phyloP scores from a whole-genome alignment of 2,888 invertebrate genomes.

The Thecophora atra region DNA sequence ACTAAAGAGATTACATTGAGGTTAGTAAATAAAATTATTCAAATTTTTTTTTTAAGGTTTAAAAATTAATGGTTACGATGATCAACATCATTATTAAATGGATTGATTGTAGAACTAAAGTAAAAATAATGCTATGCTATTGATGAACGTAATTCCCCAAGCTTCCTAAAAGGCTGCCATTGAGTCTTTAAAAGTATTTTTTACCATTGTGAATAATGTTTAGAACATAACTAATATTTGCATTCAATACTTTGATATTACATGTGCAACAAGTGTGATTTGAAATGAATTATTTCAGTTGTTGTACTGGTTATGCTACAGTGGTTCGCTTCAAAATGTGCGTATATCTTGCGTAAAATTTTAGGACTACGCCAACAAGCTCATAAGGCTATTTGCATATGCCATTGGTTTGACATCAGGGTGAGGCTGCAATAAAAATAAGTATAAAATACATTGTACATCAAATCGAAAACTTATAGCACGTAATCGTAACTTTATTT shows the following conservation, averaged over 20 bases:
- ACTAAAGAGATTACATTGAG: too few species aligned
- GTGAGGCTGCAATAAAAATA: constrained; percentile 80
- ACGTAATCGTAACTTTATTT: neutral
- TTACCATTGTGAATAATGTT: neutral
- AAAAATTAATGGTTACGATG: neutral
- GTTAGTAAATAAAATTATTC: too few species aligned
- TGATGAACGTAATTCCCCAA: constrained; percentile 5
- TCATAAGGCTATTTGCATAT: constrained; percentile 88
- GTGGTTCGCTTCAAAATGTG: neutral
- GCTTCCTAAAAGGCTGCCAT: neutral
- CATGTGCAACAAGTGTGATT: constrained; percentile 17
- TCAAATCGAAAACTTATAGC: neutral
- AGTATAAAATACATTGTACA: neutral
- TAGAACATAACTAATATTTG: neutral
- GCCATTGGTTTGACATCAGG: constrained; percentile 98
- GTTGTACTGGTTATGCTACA: constrained; percentile 19
- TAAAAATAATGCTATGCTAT: neutral
- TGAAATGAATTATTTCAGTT: constrained; percentile 19
- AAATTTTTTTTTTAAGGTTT: neutral
- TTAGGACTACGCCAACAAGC: constrained; percentile 68
- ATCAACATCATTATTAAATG: constrained; percentile 10
- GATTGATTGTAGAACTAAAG: neutral
- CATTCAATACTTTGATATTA: constrained; percentile 12
- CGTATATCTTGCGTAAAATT: constrained; percentile 1
- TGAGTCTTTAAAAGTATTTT: neutral